Conservation (phyloP, 1,140 invertebrate genomes). For the Drosophila triauraria region DNA sequence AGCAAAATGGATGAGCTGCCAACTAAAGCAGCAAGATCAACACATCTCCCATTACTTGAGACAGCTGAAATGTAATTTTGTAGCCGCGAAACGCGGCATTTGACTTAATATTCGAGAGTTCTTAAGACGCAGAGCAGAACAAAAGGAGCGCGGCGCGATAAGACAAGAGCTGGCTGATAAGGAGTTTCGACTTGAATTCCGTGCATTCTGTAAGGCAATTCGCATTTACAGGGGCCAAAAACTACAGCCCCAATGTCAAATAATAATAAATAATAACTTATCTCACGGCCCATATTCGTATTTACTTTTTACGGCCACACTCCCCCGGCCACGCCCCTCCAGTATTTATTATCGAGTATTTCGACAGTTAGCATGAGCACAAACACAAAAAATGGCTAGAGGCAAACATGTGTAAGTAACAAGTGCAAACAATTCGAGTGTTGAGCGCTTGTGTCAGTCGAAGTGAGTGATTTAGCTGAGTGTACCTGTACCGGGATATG, state of each 20-base stretch:
- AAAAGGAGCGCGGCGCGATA: slow-evolving; percentile 38
- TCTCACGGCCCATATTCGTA: slow-evolving; percentile 52
- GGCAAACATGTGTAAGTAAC: slow-evolving; percentile 67
- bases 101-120: slow-evolving; percentile 28
- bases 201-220: slow-evolving; percentile 24
- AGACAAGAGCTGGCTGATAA: slow-evolving; percentile 47
- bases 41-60: slow-evolving; percentile 27
- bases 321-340: slow-evolving; percentile 16
- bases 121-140: slow-evolving; percentile 20
- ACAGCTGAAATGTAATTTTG: slow-evolving; percentile 56
- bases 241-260: slow-evolving; percentile 56
- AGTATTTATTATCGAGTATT: slow-evolving; percentile 31
- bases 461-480: slow-evolving; percentile 30
- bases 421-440: slow-evolving; percentile 63
- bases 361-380: slow-evolving; percentile 34
- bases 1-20: slow-evolving; percentile 38
- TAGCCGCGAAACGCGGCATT: slow-evolving; percentile 12
- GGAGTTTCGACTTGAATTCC: slow-evolving; percentile 11
- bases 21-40: slow-evolving; percentile 38
- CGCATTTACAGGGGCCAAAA: slow-evolving; percentile 52
- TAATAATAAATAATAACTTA: slow-evolving; percentile 66
- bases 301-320: slow-evolving; percentile 51
- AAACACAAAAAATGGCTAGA: slow-evolving; percentile 26
- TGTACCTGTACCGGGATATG: slow-evolving; percentile 27
- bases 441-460: slow-evolving; percentile 33